Percentiles rank a stretch among this genome's conserved stretches.
Evolutionary conservation across 92 coral and sea anemone genomes (phyloP).

Genomic region (Micromussa lordhowensis): DNA sequence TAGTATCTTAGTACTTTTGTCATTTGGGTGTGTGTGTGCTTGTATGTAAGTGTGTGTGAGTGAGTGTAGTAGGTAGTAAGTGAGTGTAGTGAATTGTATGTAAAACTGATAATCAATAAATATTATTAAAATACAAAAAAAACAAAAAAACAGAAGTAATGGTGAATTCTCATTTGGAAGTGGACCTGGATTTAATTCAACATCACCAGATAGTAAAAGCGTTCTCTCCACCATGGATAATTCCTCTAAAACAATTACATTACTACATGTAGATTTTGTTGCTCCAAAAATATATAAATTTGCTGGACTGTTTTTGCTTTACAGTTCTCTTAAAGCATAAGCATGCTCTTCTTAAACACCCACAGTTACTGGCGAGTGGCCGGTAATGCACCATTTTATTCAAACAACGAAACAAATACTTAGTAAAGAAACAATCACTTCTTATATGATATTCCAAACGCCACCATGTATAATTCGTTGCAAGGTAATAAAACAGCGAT

Average conservation of each 20-base stretch:
- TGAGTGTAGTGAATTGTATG: too few species aligned
- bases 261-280: background rate
- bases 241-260: slow-evolving; percentile 8
- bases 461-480: too few species aligned
- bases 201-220: slow-evolving; percentile 43
- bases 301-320: background rate
- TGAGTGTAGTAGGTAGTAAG: too few species aligned
- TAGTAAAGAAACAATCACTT: background rate
- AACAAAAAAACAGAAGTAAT: slow-evolving; percentile 26
- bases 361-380: background rate
- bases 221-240: background rate
- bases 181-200: slow-evolving; percentile 64
- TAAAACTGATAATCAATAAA: too few species aligned
- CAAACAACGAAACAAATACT: background rate
- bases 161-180: slow-evolving; percentile 24
- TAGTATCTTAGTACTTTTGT: too few species aligned
- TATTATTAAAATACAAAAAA: too few species aligned
- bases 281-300: background rate
- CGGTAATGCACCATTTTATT: background rate
- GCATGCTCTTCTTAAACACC: background rate
- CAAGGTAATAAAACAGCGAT: too few species aligned
- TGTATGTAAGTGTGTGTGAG: too few species aligned
- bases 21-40: too few species aligned
- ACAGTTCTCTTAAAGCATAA: background rate
- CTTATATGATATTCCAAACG: too few species aligned